Percentiles rank a stretch among this genome's conserved stretches.
phyloP scores from a whole-genome alignment of 2,113 vertebrate genomes.

The Noctilio leporinus region DNA sequence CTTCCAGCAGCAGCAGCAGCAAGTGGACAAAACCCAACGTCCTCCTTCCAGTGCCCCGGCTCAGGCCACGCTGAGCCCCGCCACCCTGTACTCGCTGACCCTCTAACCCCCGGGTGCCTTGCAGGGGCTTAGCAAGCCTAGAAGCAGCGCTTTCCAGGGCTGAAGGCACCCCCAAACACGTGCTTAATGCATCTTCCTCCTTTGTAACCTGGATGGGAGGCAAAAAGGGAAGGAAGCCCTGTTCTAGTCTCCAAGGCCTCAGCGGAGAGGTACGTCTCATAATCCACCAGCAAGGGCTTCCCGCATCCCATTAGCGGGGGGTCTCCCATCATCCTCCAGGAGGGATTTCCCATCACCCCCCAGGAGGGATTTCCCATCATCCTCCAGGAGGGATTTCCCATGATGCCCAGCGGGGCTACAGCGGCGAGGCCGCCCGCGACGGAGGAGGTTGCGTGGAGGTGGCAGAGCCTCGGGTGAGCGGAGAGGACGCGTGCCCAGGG shows the following conservation, averaged over 20 bases:
- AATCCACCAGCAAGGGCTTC: not conserved
- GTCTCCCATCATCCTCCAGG: not conserved
- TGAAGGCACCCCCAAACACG: not conserved
- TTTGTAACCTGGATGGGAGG: not conserved
- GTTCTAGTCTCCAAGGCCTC: not conserved
- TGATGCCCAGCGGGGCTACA: not conserved
- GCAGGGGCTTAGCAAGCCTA: not conserved
- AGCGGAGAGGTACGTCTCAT: not conserved
- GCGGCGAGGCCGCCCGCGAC: rapidly evolving
- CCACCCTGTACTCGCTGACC: too few relatives aligned
- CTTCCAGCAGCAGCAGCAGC: not conserved
- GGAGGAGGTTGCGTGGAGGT: rapidly evolving
- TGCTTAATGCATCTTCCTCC: not conserved
- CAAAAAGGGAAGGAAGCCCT: not conserved
- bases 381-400: not conserved
- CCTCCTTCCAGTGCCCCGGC: not conserved
- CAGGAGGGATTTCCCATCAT: not conserved
- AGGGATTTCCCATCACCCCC: not conserved
- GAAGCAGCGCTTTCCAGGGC: not conserved
- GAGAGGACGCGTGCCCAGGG: rapidly evolving
- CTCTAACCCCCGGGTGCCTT: not conserved
- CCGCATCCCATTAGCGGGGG: too few relatives aligned
- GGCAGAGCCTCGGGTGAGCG: not conserved
- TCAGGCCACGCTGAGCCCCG: not conserved
- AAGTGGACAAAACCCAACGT: not conserved